These are phyloP conservation scores for Hylomyscus alleni DNA, from an alignment of 2,797 vertebrate genomes.

Conservation along the genomic window DNA sequence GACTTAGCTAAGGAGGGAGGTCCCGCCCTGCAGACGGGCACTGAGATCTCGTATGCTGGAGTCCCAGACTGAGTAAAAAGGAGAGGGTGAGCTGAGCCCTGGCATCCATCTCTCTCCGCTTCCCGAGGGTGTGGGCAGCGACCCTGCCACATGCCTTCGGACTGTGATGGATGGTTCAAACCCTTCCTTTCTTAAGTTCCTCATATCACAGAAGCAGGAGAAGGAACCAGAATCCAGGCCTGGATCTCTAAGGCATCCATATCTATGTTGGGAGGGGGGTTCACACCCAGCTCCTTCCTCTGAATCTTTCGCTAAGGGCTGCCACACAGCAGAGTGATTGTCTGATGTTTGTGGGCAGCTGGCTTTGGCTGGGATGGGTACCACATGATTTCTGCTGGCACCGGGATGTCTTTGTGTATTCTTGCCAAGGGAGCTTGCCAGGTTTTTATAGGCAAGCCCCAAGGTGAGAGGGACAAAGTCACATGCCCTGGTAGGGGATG, in stretches of 20 bases:
- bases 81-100: neutral
- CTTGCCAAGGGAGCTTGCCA: neutral
- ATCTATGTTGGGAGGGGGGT: fast-evolving
- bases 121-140: neutral
- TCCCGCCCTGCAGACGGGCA: neutral
- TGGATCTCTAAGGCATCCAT: neutral
- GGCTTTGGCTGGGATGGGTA: neutral
- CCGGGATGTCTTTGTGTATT: neutral
- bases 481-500: fast-evolving
- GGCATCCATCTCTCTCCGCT: neutral
- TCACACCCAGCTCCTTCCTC: neutral
- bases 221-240: neutral
- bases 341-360: neutral
- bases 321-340: too few species aligned
- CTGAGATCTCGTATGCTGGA: neutral
- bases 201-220: neutral
- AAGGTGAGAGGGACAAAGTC: neutral
- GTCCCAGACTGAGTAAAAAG: neutral
- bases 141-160: neutral
- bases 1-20: neutral
- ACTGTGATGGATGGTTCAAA: neutral
- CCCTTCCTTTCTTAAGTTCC: neutral
- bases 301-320: neutral
- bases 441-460: neutral
- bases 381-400: neutral